These are phyloP conservation scores for Alosa sapidissima DNA, from an alignment of 2,797 vertebrate species.

Conservation along the genomic window DNA sequence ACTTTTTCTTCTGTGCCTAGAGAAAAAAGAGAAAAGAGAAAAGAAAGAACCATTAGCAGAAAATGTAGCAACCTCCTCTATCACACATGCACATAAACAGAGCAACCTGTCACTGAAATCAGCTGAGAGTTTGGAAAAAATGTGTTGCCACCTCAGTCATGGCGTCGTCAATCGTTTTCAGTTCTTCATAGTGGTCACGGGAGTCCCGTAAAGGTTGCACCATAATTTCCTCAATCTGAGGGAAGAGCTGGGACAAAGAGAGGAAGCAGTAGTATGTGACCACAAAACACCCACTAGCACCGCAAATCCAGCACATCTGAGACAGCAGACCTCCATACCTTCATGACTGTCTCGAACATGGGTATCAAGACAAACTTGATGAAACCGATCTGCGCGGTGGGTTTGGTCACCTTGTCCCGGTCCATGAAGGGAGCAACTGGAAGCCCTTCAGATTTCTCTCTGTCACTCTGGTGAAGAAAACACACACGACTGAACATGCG, in stretches of 20 bases:
- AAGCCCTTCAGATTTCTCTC: slow-evolving; percentile 88
- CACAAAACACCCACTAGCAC: background rate
- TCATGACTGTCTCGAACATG: slow-evolving; percentile 85
- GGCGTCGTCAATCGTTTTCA: slow-evolving; percentile 91
- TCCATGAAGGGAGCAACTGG: slow-evolving; percentile 94
- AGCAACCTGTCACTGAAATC: slow-evolving; percentile 7
- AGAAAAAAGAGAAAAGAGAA: slow-evolving; percentile 67
- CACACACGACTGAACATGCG: background rate
- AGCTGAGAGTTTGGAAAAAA: slow-evolving; percentile 3
- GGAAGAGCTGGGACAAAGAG: slow-evolving; percentile 82
- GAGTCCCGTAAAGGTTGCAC: slow-evolving; percentile 93
- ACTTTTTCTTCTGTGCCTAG: slow-evolving; percentile 83
- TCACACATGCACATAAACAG: background rate
- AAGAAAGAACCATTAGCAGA: slow-evolving; percentile 42
- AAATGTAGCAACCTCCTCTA: slow-evolving; percentile 22
- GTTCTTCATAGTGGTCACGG: slow-evolving; percentile 89
- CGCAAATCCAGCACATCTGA: background rate
- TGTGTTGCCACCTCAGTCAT: slow-evolving; percentile 81
- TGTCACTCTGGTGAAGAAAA: slow-evolving; percentile 77
- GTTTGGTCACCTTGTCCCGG: slow-evolving; percentile 90
- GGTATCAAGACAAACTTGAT: slow-evolving; percentile 76
- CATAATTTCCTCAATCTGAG: slow-evolving; percentile 91
- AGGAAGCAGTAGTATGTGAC: background rate
- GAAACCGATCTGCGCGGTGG: slow-evolving; percentile 87
- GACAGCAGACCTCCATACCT: slow-evolving; percentile 60